phyloP scores from a whole-genome alignment of 2,113 vertebrate species.

The Empidonax traillii region DNA sequence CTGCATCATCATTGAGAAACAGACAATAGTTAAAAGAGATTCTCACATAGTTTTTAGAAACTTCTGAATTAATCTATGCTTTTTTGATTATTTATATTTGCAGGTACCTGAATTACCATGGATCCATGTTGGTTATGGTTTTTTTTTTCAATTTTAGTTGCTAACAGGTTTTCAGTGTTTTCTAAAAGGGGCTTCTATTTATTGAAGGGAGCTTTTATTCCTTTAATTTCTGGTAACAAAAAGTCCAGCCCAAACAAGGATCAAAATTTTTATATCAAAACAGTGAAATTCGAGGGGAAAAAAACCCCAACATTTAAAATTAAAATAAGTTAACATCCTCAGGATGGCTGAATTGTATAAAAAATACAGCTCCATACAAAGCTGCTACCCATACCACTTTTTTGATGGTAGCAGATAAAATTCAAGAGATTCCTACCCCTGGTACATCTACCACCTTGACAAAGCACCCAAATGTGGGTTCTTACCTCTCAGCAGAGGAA shows the following conservation, averaged over 20 bases:
- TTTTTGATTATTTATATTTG: not conserved
- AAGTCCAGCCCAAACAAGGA: not conserved
- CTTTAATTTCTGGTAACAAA: not conserved
- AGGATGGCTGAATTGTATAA: not conserved
- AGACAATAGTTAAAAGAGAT: not conserved
- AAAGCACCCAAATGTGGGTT: not conserved
- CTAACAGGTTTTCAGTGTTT: not conserved
- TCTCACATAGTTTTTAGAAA: not conserved
- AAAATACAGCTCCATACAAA: not conserved
- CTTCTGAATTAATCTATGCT: not conserved
- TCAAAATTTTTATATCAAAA: not conserved
- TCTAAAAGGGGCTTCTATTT: not conserved
- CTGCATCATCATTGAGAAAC: not conserved
- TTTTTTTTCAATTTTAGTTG: not conserved
- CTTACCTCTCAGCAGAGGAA: not conserved
- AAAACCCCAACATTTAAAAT: not conserved
- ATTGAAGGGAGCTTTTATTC: not conserved
- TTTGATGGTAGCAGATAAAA: not conserved
- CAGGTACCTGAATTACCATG: not conserved
- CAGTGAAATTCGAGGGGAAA: not conserved
- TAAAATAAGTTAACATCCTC: not conserved
- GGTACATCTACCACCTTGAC: not conserved
- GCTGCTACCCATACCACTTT: not conserved
- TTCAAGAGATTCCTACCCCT: not conserved
- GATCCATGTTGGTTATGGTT: fast-evolving